Evolutionary conservation across 2,113 vertebrate species (phyloP).

Genomic region (Geothlypis trichas): DNA sequence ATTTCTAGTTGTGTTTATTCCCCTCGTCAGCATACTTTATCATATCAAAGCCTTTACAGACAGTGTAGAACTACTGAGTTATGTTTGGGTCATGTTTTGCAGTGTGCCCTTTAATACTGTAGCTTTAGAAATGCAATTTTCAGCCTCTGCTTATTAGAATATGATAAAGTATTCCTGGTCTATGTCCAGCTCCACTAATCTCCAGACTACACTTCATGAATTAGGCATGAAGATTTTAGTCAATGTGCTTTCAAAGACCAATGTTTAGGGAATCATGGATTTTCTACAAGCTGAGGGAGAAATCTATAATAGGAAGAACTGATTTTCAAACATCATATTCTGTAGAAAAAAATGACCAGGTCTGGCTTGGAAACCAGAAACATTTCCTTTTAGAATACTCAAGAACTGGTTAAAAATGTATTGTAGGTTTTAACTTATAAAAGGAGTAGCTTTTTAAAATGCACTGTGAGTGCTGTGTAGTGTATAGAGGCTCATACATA

Average conservation of each 20-base stretch:
- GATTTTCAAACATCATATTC: constrained; percentile 86
- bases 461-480: not conserved
- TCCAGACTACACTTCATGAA: constrained; percentile 89
- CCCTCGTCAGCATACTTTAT: constrained; percentile 97
- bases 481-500: constrained; percentile 15
- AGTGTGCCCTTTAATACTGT: constrained; percentile 94
- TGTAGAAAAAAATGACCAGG: constrained; percentile 77
- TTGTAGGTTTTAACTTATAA: constrained; percentile 48
- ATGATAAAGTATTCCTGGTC: constrained; percentile 96
- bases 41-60: constrained; percentile 92
- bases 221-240: constrained; percentile 93
- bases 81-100: constrained; percentile 92
- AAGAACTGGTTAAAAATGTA: constrained; percentile 63
- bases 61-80: constrained; percentile 86
- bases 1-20: constrained; percentile 88
- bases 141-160: constrained; percentile 97
- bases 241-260: constrained; percentile 86
- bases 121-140: constrained; percentile 99
- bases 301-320: constrained; percentile 86
- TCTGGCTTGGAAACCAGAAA: constrained; percentile 75
- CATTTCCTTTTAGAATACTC: constrained; percentile 70
- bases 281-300: constrained; percentile 85
- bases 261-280: constrained; percentile 88
- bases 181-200: constrained; percentile 84
- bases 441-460: constrained; percentile 58